Conservation (phyloP, 2,888 invertebrate genomes). For the Eristalis intricaria region DNA sequence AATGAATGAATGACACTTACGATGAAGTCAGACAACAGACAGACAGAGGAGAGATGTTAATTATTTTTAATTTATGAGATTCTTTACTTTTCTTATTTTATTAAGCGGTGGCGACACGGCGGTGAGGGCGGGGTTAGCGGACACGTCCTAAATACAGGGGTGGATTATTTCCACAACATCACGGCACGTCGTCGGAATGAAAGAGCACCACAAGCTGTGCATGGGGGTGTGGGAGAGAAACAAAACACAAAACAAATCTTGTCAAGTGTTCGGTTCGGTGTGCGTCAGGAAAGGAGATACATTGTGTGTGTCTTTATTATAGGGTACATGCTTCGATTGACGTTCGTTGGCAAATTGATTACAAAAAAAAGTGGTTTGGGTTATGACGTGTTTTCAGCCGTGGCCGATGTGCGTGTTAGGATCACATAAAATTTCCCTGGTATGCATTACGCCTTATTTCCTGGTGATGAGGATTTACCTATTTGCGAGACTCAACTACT, state of each 20-base stretch:
- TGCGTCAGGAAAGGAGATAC: constrained; percentile 12
- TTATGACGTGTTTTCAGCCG: background rate
- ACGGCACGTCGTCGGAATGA: background rate
- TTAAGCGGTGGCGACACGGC: background rate
- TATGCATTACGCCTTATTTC: background rate
- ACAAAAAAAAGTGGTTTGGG: background rate
- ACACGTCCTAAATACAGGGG: constrained; percentile 26
- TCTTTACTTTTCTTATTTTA: constrained; percentile 5
- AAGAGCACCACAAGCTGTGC: constrained; percentile 3
- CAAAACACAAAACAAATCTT: constrained; percentile 56
- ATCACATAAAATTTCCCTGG: background rate
- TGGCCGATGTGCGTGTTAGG: background rate
- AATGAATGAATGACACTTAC: constrained; percentile 18
- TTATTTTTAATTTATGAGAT: constrained; percentile 54
- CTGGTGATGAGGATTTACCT: background rate
- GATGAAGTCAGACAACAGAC: constrained; percentile 29
- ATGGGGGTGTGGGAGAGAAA: constrained; percentile 33
- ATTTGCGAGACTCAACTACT: background rate
- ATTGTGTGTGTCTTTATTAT: constrained; percentile 11
- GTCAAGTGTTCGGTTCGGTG: constrained; percentile 16
- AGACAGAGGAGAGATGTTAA: constrained; percentile 38
- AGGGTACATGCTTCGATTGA: constrained; percentile 45
- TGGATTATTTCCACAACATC: constrained; percentile 26
- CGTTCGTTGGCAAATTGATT: constrained; percentile 8
- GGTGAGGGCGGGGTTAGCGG: constrained; percentile 52